Conservation (phyloP, 2,797 vertebrate genomes). For the Bradypodion ventrale region DNA sequence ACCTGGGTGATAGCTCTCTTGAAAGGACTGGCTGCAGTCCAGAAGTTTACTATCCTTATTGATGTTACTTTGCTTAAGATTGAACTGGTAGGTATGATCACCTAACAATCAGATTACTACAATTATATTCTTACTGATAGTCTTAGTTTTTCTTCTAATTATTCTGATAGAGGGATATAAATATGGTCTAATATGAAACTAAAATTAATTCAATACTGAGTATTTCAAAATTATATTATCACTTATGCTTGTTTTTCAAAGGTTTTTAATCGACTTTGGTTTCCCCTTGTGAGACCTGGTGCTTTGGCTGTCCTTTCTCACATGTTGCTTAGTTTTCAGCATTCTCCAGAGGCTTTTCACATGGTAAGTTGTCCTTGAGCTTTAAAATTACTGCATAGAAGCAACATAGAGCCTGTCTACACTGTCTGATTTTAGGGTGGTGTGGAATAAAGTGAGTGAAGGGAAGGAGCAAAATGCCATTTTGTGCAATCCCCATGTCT, state of each 20-base stretch:
- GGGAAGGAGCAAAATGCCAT: too few relatives aligned
- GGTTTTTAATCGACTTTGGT: slow-evolving; percentile 98
- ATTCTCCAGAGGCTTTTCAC: slow-evolving; percentile 98
- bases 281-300: slow-evolving; percentile 95
- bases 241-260: slow-evolving; percentile 63
- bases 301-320: slow-evolving; percentile 95
- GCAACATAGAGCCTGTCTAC: background rate
- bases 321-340: slow-evolving; percentile 98
- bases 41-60: slow-evolving; percentile 99
- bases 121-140: rapidly evolving
- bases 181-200: background rate
- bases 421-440: too few relatives aligned
- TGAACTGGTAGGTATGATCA: slow-evolving; percentile 85
- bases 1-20: slow-evolving; percentile 96
- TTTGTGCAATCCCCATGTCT: too few relatives aligned
- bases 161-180: background rate
- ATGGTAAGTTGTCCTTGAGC: slow-evolving; percentile 82
- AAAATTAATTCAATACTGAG: background rate
- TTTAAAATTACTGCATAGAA: slow-evolving; percentile 18
- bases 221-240: slow-evolving; percentile 26
- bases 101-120: background rate
- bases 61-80: slow-evolving; percentile 98
- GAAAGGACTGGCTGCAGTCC: slow-evolving; percentile 94
- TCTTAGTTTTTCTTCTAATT: rapidly evolving
- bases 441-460: too few relatives aligned